These are phyloP conservation scores for Heteromurus nitidus DNA, from an alignment of 2,888 invertebrate genomes.

Conservation along the genomic window DNA sequence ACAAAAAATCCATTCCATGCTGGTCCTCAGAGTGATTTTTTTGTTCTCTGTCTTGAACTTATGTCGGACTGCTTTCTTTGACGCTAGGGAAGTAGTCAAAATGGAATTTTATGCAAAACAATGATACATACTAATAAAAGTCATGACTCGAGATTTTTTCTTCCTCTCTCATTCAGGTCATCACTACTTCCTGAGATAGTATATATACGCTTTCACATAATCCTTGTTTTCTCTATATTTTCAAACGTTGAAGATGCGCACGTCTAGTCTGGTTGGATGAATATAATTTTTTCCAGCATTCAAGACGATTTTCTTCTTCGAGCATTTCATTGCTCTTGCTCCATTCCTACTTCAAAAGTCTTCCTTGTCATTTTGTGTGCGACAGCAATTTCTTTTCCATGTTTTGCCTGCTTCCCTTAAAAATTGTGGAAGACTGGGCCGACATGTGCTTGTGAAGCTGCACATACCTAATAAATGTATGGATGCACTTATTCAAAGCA, in stretches of 20 bases:
- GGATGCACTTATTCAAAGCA: slow-evolving; percentile 11
- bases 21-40: neutral
- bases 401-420: slow-evolving; percentile 10
- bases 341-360: neutral
- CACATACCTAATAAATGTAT: slow-evolving; percentile 15
- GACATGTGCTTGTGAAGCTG: neutral
- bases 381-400: neutral
- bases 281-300: too few relatives aligned
- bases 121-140: slow-evolving; percentile 37
- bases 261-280: too few relatives aligned
- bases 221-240: too few relatives aligned
- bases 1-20: neutral
- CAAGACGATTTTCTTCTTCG: too few relatives aligned
- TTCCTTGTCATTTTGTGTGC: neutral
- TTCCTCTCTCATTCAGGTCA: neutral
- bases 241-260: too few relatives aligned
- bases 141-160: neutral
- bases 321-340: too few relatives aligned
- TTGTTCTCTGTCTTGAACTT: slow-evolving; percentile 5
- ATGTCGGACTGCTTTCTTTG: slow-evolving; percentile 5
- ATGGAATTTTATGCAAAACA: slow-evolving; percentile 45
- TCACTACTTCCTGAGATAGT: too few relatives aligned
- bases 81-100: slow-evolving; percentile 2
- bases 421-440: slow-evolving; percentile 12
- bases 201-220: too few relatives aligned